Percentiles rank a stretch among this genome's conserved stretches.
Evolutionary conservation across 2,113 vertebrate genomes (phyloP).

Genomic region (Atrichornis clamosus): DNA sequence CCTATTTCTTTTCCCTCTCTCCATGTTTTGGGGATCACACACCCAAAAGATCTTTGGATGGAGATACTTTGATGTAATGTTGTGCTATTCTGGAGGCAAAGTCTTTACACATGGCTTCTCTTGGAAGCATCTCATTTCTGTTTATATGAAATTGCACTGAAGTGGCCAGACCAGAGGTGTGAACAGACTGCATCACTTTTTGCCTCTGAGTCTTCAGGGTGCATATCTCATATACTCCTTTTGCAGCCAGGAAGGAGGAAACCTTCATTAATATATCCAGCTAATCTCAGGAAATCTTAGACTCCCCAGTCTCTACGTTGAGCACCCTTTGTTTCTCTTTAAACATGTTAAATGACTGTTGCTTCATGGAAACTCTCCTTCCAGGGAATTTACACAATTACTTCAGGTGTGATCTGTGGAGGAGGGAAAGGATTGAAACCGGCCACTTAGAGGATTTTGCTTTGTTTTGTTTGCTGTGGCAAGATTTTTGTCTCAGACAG

Average conservation of each 20-base stretch:
- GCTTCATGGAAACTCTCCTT: neutral
- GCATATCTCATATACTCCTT: rapidly evolving
- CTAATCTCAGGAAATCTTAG: neutral
- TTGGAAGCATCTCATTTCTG: neutral
- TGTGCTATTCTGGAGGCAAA: neutral
- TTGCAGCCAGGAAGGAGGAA: neutral
- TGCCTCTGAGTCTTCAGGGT: neutral
- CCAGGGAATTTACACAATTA: neutral
- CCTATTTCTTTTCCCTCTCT: neutral
- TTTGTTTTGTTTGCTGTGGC: neutral
- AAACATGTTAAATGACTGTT: neutral
- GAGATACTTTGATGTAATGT: neutral
- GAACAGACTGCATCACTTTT: neutral
- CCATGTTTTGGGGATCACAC: neutral
- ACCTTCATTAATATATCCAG: neutral
- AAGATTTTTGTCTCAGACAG: neutral
- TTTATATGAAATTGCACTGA: neutral
- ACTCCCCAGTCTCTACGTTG: neutral
- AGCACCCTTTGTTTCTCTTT: neutral
- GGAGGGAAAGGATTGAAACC: neutral
- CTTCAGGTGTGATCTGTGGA: neutral
- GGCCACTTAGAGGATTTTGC: neutral
- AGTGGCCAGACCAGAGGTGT: neutral
- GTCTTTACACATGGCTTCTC: neutral
- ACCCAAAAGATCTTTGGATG: neutral